Evolutionary conservation across 2,113 vertebrate genomes (phyloP), one percentile per base, ranked within the genome.

Genomic region (Toxostoma redivivum): DNA sequence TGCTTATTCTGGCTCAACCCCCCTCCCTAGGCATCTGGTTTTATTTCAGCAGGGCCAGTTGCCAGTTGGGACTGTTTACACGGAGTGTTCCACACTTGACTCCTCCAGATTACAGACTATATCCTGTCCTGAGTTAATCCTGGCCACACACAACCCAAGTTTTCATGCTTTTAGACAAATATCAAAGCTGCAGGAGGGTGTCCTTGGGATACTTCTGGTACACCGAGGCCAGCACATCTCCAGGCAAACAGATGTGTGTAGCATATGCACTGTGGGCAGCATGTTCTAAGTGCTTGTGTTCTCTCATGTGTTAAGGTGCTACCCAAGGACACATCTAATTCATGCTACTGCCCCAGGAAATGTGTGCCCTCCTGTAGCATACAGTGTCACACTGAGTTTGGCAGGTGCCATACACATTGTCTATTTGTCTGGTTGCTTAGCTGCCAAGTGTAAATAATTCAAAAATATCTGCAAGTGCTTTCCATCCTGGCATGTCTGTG

Each of bases 41-140:
- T 88, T 77, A 70, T 90, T 96, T 95, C 83, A 88, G 86, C 69
- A 58, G 69, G 91, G 91, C 76, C 82, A 65, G 40, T 33, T 93
- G 95, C 94, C 95, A 97, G 72, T 58, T 90, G 76, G 60, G 92
- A 78, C 76, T 94, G 86, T 94, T 95, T 95, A 86, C 72, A 88
- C 0, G 5, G 47, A 81, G 86, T 18, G 80, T 93, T 97, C 91
- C 80, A 93, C 56, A 71, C 56, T 91, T 5, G 1, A 71, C 88
- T 90, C 82, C 71, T 78, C 82, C 90, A 96, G 95, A 93, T 94
- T 95, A 95, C 88, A 81, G 88, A 74, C 90, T 86, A 56, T 94
- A 96, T 95, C 95, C 90, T 92, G 86, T 94, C 88, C 82, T 70
- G 30, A 83, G 85, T 86, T 95, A 95, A 96, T 94, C 94, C 94